Conservation (phyloP, 1,140 invertebrate genomes). For the Caenorhabditis brenneri region DNA sequence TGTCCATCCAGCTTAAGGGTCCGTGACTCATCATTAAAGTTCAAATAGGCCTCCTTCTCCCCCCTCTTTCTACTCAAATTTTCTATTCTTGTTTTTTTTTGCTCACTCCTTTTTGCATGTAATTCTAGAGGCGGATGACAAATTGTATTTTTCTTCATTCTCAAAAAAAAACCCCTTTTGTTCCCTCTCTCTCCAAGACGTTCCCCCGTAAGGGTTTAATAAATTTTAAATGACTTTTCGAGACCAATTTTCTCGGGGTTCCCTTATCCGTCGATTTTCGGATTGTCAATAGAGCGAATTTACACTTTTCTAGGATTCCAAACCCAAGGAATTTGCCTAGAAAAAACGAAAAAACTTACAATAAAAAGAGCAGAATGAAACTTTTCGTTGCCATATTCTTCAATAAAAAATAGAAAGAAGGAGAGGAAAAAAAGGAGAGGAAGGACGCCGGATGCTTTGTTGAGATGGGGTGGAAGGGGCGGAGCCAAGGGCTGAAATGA, state of each 20-base stretch:
- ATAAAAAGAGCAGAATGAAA: neutral
- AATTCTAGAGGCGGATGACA: no score
- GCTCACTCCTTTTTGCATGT: no score
- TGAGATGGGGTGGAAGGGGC: neutral
- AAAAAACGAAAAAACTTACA: neutral
- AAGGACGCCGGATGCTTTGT: neutral
- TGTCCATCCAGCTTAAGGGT: no score
- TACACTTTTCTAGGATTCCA: neutral
- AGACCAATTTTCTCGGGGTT: no score
- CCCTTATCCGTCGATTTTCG: no score
- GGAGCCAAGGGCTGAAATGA: neutral
- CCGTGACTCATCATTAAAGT: no score
- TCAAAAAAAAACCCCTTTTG: no score
- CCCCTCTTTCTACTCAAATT: no score
- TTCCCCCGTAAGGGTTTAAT: neutral
- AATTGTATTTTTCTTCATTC: neutral
- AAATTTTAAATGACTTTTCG: neutral
- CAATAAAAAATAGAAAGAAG: neutral
- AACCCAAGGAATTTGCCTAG: no score
- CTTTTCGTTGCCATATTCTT: neutral
- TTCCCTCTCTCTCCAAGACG: no score
- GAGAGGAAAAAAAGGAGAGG: neutral
- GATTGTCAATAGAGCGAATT: neutral
- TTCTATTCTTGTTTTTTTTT: no score
- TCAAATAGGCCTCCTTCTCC: no score